Base-by-base conservation (phyloP, 2,797 vertebrate species). In the Scomberomorus guttatus region DNA sequence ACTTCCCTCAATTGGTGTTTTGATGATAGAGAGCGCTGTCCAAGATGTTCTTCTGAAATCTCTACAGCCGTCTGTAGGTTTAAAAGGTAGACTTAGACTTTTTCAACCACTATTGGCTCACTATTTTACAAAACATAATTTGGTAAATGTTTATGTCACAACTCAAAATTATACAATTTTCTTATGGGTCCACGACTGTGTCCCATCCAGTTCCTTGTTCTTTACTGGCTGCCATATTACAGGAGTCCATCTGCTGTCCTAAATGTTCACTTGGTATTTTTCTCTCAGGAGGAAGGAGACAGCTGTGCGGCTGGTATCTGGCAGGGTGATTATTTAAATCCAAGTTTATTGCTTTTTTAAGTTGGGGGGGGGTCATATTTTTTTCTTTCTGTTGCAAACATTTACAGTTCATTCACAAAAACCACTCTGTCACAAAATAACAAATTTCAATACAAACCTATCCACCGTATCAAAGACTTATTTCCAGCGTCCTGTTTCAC, bases 251-350 rank as follows among this genome's bases (percentile, higher is more conserved):
- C 74, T 81, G 65, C 55, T 11, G 29, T 62, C 66, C 34, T 54
- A 58, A 77, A 73, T 72, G 54, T 69, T 14, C 34, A 29, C 24
- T 50, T 55, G 42, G 44, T 15, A 15, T 6, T 46, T 15, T 18
- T 17, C 15, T 46, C 44, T 46, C 44, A 46, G 44, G 68, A 56
- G n/a, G 50, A 32, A 55, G 57, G 63, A 64, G 71, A 51, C 81
- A 88, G 76, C 70, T 90, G 77, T 66, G 66, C n/a, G 17, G 51
- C 1, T 3, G 44, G 48, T 70, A 37, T 66, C 72, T 54, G 63
- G 58, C 57, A 64, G 73, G 73, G 69, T 77, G 80, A 88, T 85
- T 34, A 79, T 77, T 50, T 42, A 50, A 81, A 81, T 80, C 64
- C 82, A 44, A 44, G 10, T 44, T 4, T 70, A 32, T 32, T 32